Conservation (phyloP, 2,113 vertebrate genomes). For the Ammodytes dubius region DNA sequence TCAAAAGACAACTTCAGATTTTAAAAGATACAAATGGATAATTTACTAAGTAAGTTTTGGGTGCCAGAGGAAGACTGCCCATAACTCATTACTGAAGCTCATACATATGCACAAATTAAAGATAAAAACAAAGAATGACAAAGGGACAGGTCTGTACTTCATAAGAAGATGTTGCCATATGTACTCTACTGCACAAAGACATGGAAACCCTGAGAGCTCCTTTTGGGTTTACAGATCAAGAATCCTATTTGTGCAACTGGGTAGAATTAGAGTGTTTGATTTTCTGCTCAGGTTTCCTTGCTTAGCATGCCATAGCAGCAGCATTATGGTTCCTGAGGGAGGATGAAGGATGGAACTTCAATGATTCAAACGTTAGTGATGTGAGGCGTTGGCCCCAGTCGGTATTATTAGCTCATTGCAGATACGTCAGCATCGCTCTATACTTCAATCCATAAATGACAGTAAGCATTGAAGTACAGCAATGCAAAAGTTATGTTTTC, state of each 20-base stretch:
- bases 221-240: neutral
- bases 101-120: neutral
- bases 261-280: neutral
- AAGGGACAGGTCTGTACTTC: neutral
- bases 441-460: neutral
- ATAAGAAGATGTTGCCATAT: neutral
- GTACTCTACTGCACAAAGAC: neutral
- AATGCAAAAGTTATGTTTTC: neutral
- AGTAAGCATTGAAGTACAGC: neutral
- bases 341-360: neutral
- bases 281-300: neutral
- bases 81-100: neutral
- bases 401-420: neutral
- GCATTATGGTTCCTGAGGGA: neutral
- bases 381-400: neutral
- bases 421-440: neutral
- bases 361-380: neutral
- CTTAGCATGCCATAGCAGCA: neutral
- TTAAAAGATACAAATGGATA: neutral
- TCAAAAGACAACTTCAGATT: neutral
- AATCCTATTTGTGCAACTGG: neutral
- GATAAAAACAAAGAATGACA: neutral
- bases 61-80: neutral
- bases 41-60: neutral
- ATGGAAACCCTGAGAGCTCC: neutral